phyloP scores from a whole-genome alignment of 2,797 vertebrate genomes.

The Crenuchus spilurus region DNA sequence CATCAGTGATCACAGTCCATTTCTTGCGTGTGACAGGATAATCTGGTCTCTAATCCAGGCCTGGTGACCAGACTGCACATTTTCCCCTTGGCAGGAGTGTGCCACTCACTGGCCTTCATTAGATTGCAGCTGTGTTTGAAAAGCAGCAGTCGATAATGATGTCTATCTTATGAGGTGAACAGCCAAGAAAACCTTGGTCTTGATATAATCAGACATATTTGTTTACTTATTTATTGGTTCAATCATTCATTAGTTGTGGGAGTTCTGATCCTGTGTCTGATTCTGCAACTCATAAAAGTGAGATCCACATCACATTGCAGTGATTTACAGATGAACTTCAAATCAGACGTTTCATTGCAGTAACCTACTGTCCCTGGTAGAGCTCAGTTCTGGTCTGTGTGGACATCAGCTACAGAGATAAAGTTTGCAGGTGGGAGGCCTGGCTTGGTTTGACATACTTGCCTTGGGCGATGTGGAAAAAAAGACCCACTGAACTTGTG shows the following conservation, averaged over 20 bases:
- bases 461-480: conserved; percentile 54
- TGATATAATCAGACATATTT: conserved; percentile 40
- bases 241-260: conserved; percentile 49
- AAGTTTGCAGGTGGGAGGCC: conserved; percentile 54
- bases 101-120: conserved; percentile 38
- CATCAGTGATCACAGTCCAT: conserved; percentile 45
- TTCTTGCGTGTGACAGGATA: conserved; percentile 42
- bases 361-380: conserved; percentile 15
- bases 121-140: conserved; percentile 40
- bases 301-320: conserved; percentile 22
- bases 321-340: conserved; percentile 36
- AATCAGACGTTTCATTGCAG: conserved; percentile 29
- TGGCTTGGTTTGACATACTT: conserved; percentile 47
- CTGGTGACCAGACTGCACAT: conserved; percentile 23
- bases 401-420: conserved; percentile 40
- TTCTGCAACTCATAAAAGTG: conserved; percentile 41
- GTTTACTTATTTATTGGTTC: conserved; percentile 53
- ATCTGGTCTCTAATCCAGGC: conserved; percentile 51
- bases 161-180: conserved; percentile 34
- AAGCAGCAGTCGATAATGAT: conserved; percentile 45
- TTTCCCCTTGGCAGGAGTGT: conserved; percentile 13
- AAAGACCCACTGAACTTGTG: conserved; percentile 50
- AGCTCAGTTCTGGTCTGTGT: not conserved
- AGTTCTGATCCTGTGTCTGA: conserved; percentile 34
- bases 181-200: conserved; percentile 38